Evolutionary conservation across 2,113 vertebrate genomes (phyloP).

Genomic region (Odobenus rosmarus): DNA sequence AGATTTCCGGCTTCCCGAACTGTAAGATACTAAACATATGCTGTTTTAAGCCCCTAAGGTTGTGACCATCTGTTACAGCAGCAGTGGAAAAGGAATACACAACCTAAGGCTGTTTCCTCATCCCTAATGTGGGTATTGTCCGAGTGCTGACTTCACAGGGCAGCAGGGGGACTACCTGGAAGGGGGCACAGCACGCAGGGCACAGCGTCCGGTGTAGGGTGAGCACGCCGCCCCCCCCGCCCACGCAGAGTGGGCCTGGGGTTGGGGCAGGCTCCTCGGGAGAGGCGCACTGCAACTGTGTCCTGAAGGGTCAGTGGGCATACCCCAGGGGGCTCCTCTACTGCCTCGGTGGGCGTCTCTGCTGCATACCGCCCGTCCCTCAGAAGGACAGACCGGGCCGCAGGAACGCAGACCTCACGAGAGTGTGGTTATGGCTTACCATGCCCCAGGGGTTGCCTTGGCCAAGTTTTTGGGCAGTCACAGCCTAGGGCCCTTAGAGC

Average conservation of each 20-base stretch:
- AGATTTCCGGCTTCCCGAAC: neutral
- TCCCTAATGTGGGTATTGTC: neutral
- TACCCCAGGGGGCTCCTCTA: neutral
- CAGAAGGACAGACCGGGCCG: accelerated
- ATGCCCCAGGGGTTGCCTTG: too few relatives aligned
- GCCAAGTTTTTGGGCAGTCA: neutral
- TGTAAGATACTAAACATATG: neutral
- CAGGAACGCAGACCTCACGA: neutral
- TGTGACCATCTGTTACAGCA: neutral
- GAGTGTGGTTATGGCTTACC: accelerated
- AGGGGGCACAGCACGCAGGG: accelerated
- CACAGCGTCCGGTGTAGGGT: neutral
- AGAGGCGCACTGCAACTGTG: neutral
- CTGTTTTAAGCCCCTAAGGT: neutral
- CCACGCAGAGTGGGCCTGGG: neutral
- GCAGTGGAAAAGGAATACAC: neutral
- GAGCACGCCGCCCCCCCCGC: neutral
- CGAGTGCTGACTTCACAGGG: neutral
- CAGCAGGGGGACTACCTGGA: neutral
- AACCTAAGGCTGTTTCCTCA: neutral
- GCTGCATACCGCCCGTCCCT: accelerated
- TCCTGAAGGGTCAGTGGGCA: neutral
- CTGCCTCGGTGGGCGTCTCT: neutral
- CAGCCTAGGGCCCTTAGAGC: neutral
- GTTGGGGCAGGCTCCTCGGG: neutral